phyloP scores from a whole-genome alignment of 1,140 invertebrate genomes.

The Cotesia vestalis region DNA sequence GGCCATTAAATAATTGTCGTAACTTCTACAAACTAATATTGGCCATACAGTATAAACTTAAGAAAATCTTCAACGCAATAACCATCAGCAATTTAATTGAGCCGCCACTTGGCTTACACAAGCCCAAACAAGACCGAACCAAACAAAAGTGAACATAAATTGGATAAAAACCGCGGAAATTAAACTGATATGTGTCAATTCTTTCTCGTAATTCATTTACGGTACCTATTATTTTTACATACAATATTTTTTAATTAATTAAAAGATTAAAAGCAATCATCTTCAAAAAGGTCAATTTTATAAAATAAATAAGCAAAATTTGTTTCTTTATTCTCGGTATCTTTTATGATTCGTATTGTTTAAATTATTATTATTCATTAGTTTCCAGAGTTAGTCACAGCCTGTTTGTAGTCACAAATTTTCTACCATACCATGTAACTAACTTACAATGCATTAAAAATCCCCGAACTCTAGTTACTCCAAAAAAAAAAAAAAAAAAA shows the following conservation, averaged over 20 bases:
- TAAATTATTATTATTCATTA: neutral
- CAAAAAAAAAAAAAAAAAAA: too few species aligned
- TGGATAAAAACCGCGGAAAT: neutral
- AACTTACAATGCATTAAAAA: constrained; percentile 1
- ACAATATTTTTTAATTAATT: too few species aligned
- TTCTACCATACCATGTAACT: neutral
- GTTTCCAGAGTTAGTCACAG: constrained; percentile 45
- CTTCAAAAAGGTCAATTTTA: neutral
- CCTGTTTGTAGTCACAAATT: constrained; percentile 38
- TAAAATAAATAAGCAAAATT: constrained; percentile 9
- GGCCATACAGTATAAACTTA: neutral
- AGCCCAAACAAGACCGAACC: neutral
- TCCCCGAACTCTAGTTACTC: constrained; percentile 9
- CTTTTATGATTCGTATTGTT: neutral
- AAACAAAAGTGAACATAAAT: neutral
- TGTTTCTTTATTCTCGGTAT: too few species aligned
- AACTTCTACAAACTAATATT: neutral
- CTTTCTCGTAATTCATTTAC: constrained; percentile 5
- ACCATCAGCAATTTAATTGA: neutral
- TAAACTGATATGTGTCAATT: constrained; percentile 17
- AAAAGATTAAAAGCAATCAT: too few species aligned
- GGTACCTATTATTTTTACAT: neutral
- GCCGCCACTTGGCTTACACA: neutral
- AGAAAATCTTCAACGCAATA: constrained; percentile 16
- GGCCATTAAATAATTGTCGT: neutral